Conservation (phyloP, 2,797 vertebrate genomes). For the Cynopterus sphinx region DNA sequence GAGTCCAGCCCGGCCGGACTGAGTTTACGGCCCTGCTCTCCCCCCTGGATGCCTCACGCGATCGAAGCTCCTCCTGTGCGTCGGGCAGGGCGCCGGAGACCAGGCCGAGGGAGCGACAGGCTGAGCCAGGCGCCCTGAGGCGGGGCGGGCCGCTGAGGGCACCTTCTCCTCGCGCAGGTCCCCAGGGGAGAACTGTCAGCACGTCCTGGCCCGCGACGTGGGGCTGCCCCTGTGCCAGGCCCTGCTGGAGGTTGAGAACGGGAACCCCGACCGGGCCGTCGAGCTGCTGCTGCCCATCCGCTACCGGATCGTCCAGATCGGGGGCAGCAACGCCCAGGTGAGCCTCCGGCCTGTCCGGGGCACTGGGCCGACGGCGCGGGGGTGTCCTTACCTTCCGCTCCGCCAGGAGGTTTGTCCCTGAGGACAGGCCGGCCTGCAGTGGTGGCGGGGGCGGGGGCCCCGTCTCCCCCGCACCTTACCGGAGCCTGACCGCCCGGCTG, state of each 20-base stretch:
- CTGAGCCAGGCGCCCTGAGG: accelerated
- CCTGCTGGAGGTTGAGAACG: slow-evolving; percentile 90
- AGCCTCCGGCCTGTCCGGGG: not conserved
- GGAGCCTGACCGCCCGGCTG: not conserved
- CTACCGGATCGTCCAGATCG: slow-evolving; percentile 87
- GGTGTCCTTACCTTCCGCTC: accelerated
- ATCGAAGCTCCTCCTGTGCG: not conserved
- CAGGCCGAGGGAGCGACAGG: not conserved
- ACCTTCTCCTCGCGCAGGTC: slow-evolving; percentile 82
- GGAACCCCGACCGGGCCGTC: slow-evolving; percentile 88
- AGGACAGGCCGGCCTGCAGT: not conserved
- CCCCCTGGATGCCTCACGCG: not conserved
- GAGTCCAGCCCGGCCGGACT: accelerated
- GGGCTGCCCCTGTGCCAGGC: slow-evolving; percentile 94
- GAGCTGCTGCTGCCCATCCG: slow-evolving; percentile 93
- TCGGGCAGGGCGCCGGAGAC: accelerated
- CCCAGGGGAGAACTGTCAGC: slow-evolving; percentile 89
- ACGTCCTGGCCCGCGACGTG: slow-evolving; percentile 85
- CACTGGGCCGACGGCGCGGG: accelerated
- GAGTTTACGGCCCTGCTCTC: not conserved
- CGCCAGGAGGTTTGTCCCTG: accelerated
- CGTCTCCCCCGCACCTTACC: accelerated
- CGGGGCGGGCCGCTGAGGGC: not conserved
- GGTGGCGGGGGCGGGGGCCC: not conserved
- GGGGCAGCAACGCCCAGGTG: slow-evolving; percentile 98